These are phyloP conservation scores for Sarcoramphus papa DNA, from an alignment of 2,797 vertebrate genomes.

Conservation along the genomic window DNA sequence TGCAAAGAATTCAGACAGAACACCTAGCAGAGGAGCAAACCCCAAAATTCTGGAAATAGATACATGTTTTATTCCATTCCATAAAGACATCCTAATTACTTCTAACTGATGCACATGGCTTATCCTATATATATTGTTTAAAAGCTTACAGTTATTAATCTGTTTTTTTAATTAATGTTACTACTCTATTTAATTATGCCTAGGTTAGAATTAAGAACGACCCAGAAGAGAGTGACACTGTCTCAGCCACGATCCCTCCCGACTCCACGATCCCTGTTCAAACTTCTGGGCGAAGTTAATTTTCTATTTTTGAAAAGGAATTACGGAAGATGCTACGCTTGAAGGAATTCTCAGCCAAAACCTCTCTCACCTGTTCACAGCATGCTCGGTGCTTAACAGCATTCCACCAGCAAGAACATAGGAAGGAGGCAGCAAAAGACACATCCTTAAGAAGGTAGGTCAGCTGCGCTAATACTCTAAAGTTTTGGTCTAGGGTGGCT, in stretches of 20 bases:
- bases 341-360: background rate
- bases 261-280: background rate
- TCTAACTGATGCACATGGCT: background rate
- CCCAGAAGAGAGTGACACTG: background rate
- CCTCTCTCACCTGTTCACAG: background rate
- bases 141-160: background rate
- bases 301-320: background rate
- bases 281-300: background rate
- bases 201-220: background rate
- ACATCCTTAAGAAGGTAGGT: background rate
- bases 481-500: too few relatives aligned
- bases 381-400: background rate
- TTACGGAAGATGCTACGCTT: background rate
- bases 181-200: background rate
- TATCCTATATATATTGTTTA: background rate
- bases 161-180: background rate
- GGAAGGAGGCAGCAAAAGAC: background rate
- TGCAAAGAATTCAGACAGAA: background rate
- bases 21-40: background rate
- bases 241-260: fast-evolving
- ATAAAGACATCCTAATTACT: background rate
- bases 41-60: background rate
- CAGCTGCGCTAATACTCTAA: background rate
- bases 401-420: background rate
- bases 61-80: background rate